These are phyloP conservation scores for Gastracanthus pulcherrimus DNA, from an alignment of 2,888 invertebrate genomes.

Conservation along the genomic window DNA sequence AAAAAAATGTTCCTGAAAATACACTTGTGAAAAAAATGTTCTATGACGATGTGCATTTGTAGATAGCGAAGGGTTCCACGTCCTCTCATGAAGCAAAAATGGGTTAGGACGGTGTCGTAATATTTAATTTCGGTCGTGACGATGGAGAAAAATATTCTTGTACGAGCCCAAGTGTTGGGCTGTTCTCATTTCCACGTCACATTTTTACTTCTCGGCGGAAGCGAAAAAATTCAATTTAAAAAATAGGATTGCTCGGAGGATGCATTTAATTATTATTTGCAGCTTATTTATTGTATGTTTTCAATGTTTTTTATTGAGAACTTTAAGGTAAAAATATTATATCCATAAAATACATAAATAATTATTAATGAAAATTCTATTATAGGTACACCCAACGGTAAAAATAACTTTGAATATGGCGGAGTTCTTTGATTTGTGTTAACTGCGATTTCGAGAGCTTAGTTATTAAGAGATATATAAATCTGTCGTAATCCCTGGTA, in stretches of 20 bases:
- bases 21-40: neutral
- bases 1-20: neutral
- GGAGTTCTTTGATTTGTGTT: no score
- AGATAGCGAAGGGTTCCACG: conserved; percentile 2
- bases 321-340: no score
- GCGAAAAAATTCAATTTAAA: neutral
- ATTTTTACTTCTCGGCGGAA: neutral
- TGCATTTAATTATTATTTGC: neutral
- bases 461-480: no score
- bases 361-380: no score
- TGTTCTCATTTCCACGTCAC: neutral
- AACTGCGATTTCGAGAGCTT: no score
- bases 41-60: neutral
- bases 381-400: no score
- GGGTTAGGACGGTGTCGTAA: conserved; percentile 28
- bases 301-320: neutral
- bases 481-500: no score
- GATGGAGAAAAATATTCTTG: conserved; percentile 26
- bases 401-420: no score
- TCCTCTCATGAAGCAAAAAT: conserved; percentile 19
- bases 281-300: neutral
- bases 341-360: no score
- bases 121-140: neutral
- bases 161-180: neutral
- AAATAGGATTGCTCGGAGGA: neutral